phyloP scores from a whole-genome alignment of 2,888 invertebrate genomes.

The Microctonus brassicae region DNA sequence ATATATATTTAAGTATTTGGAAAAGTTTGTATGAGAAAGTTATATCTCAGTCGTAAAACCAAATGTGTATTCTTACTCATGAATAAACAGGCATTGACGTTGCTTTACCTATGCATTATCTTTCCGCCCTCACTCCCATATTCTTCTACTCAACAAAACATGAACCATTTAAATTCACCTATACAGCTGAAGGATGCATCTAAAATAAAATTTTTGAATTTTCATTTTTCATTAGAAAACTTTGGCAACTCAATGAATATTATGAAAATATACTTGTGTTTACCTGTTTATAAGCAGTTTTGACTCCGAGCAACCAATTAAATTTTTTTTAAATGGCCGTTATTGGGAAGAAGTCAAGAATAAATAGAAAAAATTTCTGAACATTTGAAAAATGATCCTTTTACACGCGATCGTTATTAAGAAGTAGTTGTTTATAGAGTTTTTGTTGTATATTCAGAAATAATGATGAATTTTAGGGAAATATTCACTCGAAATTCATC shows the following conservation, averaged over 20 bases:
- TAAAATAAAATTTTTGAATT: neutral
- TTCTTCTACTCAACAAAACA: too few species aligned
- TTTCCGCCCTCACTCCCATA: neutral
- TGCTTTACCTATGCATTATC: slow-evolving; percentile 1
- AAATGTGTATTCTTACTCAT: slow-evolving; percentile 14
- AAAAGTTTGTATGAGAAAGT: slow-evolving; percentile 9
- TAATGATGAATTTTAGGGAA: too few species aligned
- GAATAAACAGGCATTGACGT: slow-evolving; percentile 27
- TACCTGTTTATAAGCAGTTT: neutral
- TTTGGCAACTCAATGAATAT: neutral
- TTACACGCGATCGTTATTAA: too few species aligned
- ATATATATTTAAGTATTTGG: neutral
- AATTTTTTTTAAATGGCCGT: too few species aligned
- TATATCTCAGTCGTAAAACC: slow-evolving; percentile 12
- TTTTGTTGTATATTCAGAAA: too few species aligned
- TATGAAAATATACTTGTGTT: neutral
- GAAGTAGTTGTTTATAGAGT: too few species aligned
- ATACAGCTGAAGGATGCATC: neutral
- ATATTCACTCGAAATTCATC: too few species aligned
- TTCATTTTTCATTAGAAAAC: neutral
- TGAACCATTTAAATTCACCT: slow-evolving; percentile 21
- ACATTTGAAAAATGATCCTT: too few species aligned
- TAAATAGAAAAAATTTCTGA: too few species aligned
- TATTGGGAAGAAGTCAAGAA: too few species aligned
- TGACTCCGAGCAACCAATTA: too few species aligned